Conservation (phyloP, 2,888 invertebrate species). For the Holacanthella duospinosa region DNA sequence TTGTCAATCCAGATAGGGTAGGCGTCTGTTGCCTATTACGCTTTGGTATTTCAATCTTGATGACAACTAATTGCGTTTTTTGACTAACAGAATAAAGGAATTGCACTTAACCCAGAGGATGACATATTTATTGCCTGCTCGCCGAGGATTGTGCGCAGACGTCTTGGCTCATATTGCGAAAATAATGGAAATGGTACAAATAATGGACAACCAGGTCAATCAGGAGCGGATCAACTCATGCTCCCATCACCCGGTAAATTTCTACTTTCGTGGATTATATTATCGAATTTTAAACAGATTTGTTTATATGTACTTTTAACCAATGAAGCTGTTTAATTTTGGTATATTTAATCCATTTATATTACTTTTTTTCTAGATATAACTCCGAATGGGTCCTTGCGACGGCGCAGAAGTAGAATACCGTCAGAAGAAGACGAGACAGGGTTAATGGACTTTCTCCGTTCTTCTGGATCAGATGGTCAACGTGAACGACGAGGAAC, state of each 20-base stretch:
- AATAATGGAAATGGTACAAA: constrained; percentile 25
- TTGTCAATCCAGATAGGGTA: too few relatives aligned
- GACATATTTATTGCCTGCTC: constrained; percentile 55
- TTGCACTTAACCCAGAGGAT: constrained; percentile 48
- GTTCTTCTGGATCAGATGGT: constrained; percentile 58
- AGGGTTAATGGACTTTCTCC: constrained; percentile 71
- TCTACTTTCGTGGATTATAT: too few relatives aligned
- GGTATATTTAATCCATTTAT: neutral
- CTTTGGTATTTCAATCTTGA: too few relatives aligned
- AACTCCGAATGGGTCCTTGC: constrained; percentile 77
- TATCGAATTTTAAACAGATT: too few relatives aligned
- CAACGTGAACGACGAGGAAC: constrained; percentile 61
- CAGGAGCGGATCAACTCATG: constrained; percentile 35
- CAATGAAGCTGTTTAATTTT: too few relatives aligned
- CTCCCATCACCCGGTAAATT: constrained; percentile 37
- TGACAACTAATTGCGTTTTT: neutral
- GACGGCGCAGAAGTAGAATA: constrained; percentile 67
- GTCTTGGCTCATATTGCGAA: constrained; percentile 58
- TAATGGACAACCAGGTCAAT: neutral
- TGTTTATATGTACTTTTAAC: neutral
- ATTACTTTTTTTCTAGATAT: constrained; percentile 53
- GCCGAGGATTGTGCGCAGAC: constrained; percentile 54
- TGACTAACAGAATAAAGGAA: constrained; percentile 13
- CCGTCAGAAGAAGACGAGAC: constrained; percentile 74
- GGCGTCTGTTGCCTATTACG: too few relatives aligned